Evolutionary conservation across 2,888 invertebrate species (phyloP), one percentile per base, ranked within the genome.

Genomic region (Portevinia maculata): DNA sequence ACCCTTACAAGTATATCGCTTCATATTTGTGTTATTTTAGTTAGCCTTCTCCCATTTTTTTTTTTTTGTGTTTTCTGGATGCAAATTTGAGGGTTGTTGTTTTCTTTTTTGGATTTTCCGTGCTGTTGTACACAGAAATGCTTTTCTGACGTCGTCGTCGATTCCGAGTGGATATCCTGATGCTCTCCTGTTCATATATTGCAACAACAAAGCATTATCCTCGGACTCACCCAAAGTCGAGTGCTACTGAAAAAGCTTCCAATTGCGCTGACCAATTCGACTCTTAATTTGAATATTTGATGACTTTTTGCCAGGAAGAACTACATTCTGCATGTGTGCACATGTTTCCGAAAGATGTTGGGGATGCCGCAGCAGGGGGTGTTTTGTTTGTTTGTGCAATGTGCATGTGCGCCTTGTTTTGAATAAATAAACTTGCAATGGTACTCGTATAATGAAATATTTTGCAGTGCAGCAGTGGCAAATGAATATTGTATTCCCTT

Each of bases 241-340:
- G 69, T 75, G 52, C 64, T 39, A 59, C 19, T 19, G 52, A 70
- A 76, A 81, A 83, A 73, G 78, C 67, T 62, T 78, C 67, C 67
- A 83, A 78, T 83, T 67, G 71, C 67, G 50, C 78, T 83, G 83
- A 83, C 83, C 83, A 83, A 83, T 83, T 83, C 78, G 67, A 73
- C 83, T 83, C 78, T 83, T 78, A 78, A 83, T 83, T 83, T 83
- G 78, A 83, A 78, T 83, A 83, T 83, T 83, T 83, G 78, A 83
- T 83, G 83, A 83, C 71, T 73, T n/a, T n/a, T 78, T 73, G 52
- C 76, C 64, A 64, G 64, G 32, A 62, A 67, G 52, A 79, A 59
- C 71, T 74, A 55, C 44, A 39, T 28, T 57, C 24, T 64, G 50
- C 41, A 59, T 41, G 39, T 39, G 32, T 34, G 9, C 37, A 34